Conservation (phyloP, 2,888 invertebrate genomes). For the Cephus runcator region DNA sequence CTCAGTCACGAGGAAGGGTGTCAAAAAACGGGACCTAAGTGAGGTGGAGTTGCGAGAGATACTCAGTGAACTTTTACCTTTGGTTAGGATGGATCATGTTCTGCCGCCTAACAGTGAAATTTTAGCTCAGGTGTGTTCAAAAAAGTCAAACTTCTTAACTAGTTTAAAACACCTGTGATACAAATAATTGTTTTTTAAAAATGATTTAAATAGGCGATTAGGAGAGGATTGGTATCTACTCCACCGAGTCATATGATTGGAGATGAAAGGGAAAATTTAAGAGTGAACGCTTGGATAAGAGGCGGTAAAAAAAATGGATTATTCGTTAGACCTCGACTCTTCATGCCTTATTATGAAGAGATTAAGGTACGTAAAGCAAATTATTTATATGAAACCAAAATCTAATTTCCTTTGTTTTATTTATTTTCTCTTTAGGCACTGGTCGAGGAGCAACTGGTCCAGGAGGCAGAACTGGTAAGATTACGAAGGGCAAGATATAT, state of each 20-base stretch:
- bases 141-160: slow-evolving; percentile 7
- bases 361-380: slow-evolving; percentile 73
- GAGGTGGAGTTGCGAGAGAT: slow-evolving; percentile 89
- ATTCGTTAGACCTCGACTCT: slow-evolving; percentile 86
- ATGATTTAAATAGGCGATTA: slow-evolving; percentile 65
- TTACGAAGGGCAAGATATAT: slow-evolving; percentile 78
- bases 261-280: slow-evolving; percentile 73
- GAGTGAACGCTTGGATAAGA: slow-evolving; percentile 84
- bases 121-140: slow-evolving; percentile 72
- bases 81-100: slow-evolving; percentile 90
- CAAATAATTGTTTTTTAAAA: not conserved
- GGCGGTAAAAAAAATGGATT: slow-evolving; percentile 77
- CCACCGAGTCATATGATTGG: slow-evolving; percentile 89
- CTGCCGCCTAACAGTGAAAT: slow-evolving; percentile 86
- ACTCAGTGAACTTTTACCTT: slow-evolving; percentile 83
- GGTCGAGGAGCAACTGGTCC: slow-evolving; percentile 85
- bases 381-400: not conserved
- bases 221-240: slow-evolving; percentile 81
- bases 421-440: slow-evolving; percentile 68
- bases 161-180: not conserved
- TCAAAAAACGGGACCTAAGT: slow-evolving; percentile 82
- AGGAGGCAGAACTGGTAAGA: slow-evolving; percentile 79
- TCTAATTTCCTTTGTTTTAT: slow-evolving; percentile 15
- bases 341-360: slow-evolving; percentile 95
- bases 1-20: slow-evolving; percentile 86